These are phyloP conservation scores for Epinotia bilunana DNA, from an alignment of 2,888 invertebrate species.

Conservation along the genomic window DNA sequence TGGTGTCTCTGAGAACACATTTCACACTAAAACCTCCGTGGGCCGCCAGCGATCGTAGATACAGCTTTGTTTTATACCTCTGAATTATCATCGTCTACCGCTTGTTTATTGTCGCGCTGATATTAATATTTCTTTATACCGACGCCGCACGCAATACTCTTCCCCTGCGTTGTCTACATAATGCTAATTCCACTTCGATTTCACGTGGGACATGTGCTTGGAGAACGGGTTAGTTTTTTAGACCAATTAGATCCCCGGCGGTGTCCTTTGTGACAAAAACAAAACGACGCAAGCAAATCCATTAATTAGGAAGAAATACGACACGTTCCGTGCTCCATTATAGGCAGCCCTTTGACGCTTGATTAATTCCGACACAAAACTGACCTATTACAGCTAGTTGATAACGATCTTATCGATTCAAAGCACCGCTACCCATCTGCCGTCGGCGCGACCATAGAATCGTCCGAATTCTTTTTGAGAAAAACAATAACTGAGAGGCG, in stretches of 20 bases:
- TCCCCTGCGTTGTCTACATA: slow-evolving; percentile 45
- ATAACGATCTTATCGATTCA: slow-evolving; percentile 80
- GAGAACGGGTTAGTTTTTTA: slow-evolving; percentile 37
- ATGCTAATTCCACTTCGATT: slow-evolving; percentile 32
- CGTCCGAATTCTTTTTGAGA: slow-evolving; percentile 71
- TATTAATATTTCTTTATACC: slow-evolving; percentile 81
- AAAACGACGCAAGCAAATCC: slow-evolving; percentile 75
- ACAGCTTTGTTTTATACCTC: slow-evolving; percentile 81
- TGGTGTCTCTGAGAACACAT: slow-evolving; percentile 82
- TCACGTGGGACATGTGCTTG: slow-evolving; percentile 39
- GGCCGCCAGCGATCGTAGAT: slow-evolving; percentile 78
- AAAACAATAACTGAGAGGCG: slow-evolving; percentile 79
- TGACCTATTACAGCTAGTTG: slow-evolving; percentile 80
- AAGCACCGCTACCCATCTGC: slow-evolving; percentile 78
- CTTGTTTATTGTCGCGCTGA: slow-evolving; percentile 76
- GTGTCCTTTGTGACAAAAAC: slow-evolving; percentile 75
- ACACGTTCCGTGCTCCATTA: slow-evolving; percentile 77
- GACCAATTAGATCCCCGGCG: slow-evolving; percentile 58
- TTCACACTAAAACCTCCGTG: slow-evolving; percentile 81
- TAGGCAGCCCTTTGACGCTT: slow-evolving; percentile 79
- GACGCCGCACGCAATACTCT: slow-evolving; percentile 68
- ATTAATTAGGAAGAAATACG: slow-evolving; percentile 83
- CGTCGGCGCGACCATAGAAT: slow-evolving; percentile 72
- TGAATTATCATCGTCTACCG: slow-evolving; percentile 78
- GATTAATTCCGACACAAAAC: slow-evolving; percentile 83